Base-by-base conservation (phyloP, 1,140 invertebrate genomes). In the Diorhabda sublineata region DNA sequence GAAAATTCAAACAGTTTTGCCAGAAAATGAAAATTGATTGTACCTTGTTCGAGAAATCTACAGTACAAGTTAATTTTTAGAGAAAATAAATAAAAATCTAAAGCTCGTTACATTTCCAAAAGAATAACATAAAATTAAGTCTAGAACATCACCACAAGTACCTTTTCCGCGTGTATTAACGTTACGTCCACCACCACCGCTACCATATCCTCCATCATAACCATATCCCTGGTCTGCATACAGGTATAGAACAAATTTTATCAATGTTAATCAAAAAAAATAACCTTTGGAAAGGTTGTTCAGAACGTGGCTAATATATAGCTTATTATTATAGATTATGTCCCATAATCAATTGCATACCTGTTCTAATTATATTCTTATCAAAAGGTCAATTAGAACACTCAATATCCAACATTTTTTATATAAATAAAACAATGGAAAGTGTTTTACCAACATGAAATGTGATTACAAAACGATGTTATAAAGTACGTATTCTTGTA, bases 151-250 rank as follows among this genome's bases (percentile, higher is more conserved):
- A 65, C 66, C 66, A 72, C 62, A 71, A 74, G 85, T 91, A 91
- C 90, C 90, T 91, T 91, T 91, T 85, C 89, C 90, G 84, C 90
- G 87, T 82, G 86, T 84, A 85, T 89, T 87, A 85, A 88, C 87
- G 85, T 88, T 87, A 80, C 87, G 84, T 84, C 89, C 88, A 83
- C 88, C 88, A 4, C 47, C 47, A 52, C 47, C 47, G n/a, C 47
- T n/a, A 52, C 86, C 87, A 87, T 91, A 91, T 84, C 89, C 89
- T 85, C 89, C 89, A 83, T 91, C 89, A 86, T 91, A 89, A 87
- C 87, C 88, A 85, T 89, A 88, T 84, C 89, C 88, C 85, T 90
- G 90, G 86, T 90, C 89, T 88, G 89, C 75, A 86, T 74, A 66
- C 61, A 63, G 57, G 65, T 61, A 61, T 64, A 58, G 62, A 69